These are phyloP conservation scores for Pelmatolapia mariae DNA, from an alignment of 2,113 vertebrate species.

Conservation along the genomic window DNA sequence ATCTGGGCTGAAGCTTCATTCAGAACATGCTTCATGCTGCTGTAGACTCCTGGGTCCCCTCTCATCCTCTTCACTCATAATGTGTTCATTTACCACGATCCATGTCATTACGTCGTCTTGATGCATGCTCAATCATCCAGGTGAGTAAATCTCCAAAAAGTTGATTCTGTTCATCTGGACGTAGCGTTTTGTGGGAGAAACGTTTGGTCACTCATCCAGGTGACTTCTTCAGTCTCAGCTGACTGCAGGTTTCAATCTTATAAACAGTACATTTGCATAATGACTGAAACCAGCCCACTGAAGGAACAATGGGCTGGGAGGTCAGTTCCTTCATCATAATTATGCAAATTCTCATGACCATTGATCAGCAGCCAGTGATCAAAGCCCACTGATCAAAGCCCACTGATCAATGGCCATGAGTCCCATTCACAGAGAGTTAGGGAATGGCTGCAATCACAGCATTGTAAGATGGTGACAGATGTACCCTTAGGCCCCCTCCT, in stretches of 20 bases:
- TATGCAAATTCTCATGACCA: background rate
- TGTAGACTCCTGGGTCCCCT: background rate
- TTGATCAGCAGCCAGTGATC: background rate
- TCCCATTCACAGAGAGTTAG: no score
- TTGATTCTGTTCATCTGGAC: background rate
- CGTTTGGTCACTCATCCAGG: background rate
- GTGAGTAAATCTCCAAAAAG: rapidly evolving
- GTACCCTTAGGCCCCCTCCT: background rate
- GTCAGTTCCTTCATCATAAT: background rate
- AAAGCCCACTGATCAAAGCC: no score
- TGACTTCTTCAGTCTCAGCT: background rate
- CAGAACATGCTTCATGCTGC: background rate
- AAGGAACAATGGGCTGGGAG: background rate
- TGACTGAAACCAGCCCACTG: background rate
- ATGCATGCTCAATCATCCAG: background rate
- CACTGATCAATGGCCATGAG: background rate
- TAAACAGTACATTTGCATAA: background rate
- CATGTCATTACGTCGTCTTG: background rate
- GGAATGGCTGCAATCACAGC: background rate
- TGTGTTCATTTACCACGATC: background rate
- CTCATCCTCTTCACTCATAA: background rate
- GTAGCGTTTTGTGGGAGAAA: background rate
- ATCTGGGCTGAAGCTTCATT: background rate
- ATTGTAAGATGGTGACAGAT: background rate
- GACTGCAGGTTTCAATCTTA: no score